Percentiles rank a stretch among this genome's conserved stretches.
These are phyloP conservation scores for Poeciliopsis turrubarensis DNA, from an alignment of 2,113 vertebrate genomes.

Conservation along the genomic window DNA sequence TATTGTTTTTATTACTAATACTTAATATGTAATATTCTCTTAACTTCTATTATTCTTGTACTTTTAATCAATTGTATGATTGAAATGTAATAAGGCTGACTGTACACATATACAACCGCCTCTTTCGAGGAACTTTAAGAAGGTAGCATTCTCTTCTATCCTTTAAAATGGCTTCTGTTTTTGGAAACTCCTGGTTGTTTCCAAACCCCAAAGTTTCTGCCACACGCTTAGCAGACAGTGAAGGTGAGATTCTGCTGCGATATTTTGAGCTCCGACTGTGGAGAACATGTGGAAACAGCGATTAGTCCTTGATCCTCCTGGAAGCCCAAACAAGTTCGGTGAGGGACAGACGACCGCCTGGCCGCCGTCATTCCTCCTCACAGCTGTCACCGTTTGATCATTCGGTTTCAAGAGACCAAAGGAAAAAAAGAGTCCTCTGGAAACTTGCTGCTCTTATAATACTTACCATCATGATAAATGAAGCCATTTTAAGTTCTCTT, in stretches of 20 bases:
- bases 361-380: background rate
- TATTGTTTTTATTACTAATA: too few relatives aligned
- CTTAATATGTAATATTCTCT: too few relatives aligned
- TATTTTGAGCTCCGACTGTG: background rate
- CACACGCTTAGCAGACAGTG: too few relatives aligned
- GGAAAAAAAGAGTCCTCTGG: background rate
- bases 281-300: background rate
- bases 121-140: too few relatives aligned
- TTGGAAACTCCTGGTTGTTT: background rate
- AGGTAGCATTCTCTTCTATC: too few relatives aligned
- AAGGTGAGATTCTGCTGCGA: background rate
- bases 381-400: slow-evolving; percentile 24
- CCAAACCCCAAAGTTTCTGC: too few relatives aligned
- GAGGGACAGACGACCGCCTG: background rate
- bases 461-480: background rate
- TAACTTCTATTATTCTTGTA: too few relatives aligned
- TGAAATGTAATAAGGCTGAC: too few relatives aligned
- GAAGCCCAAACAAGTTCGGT: background rate
- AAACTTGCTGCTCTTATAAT: background rate
- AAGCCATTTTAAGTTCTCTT: background rate
- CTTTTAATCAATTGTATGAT: too few relatives aligned
- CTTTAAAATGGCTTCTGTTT: background rate
- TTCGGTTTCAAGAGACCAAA: background rate
- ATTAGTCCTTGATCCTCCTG: slow-evolving; percentile 18
- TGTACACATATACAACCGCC: too few relatives aligned